A percentile compares a stretch with the other conserved stretches of the same genome.
Evolutionary conservation across 1,140 invertebrate species (phyloP).

Genomic region (Ruditapes philippinarum): DNA sequence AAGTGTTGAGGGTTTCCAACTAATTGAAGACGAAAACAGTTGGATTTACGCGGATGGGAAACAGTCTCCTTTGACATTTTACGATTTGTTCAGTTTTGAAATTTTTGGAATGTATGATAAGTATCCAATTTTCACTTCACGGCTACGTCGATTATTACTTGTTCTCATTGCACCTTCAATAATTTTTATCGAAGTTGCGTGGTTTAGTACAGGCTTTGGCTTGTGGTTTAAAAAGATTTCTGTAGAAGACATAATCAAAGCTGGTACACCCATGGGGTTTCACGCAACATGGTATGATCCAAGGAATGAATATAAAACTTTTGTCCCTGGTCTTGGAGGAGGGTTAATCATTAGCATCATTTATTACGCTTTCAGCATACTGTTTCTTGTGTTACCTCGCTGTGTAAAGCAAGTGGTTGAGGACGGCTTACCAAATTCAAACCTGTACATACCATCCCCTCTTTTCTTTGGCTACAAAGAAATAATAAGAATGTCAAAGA

Average conservation of each 20-base stretch:
- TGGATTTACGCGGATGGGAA: constrained; percentile 33
- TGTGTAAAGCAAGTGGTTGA: constrained; percentile 24
- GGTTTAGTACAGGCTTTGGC: background rate
- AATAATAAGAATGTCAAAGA: background rate
- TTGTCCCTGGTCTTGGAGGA: background rate
- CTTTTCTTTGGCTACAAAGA: background rate
- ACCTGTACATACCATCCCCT: background rate
- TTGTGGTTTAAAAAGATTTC: background rate
- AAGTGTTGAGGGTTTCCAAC: background rate
- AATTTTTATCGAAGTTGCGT: background rate
- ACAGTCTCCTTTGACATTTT: background rate
- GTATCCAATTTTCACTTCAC: background rate
- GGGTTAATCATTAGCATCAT: background rate
- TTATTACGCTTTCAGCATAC: background rate
- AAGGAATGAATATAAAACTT: background rate
- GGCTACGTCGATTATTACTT: background rate
- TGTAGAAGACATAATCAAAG: background rate
- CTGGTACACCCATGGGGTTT: background rate
- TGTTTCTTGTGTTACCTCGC: constrained; percentile 19
- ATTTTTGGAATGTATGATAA: background rate
- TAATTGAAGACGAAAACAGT: background rate
- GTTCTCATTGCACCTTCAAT: background rate
- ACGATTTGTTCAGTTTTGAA: background rate
- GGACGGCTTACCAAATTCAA: background rate
- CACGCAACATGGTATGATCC: background rate